Percentiles rank a stretch among this genome's conserved stretches.
Conservation (phyloP, 1,140 invertebrate genomes). For the Drosophila nasuta region DNA sequence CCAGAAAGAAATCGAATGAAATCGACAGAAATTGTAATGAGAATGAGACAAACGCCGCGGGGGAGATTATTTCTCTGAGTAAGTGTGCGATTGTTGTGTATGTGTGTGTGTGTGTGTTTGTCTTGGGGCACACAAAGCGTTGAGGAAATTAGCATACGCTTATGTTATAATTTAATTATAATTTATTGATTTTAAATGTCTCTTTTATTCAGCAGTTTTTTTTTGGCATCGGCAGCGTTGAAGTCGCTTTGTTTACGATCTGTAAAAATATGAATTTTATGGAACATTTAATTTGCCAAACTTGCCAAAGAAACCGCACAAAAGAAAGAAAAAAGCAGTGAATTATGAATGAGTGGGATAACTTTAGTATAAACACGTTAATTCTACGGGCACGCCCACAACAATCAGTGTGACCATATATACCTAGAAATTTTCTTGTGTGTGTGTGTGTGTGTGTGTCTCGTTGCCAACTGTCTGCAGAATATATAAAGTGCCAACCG, state of each 20-base stretch:
- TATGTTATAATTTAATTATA: conserved; percentile 83
- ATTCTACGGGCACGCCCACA: conserved; percentile 16
- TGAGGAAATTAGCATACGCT: conserved; percentile 73
- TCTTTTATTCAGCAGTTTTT: conserved; percentile 56
- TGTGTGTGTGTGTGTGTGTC: background rate
- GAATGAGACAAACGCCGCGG: conserved; percentile 68
- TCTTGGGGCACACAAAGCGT: conserved; percentile 20
- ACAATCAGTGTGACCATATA: conserved; percentile 58
- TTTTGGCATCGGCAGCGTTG: conserved; percentile 67
- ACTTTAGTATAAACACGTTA: conserved; percentile 22
- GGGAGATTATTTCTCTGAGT: conserved; percentile 36
- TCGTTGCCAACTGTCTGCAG: conserved; percentile 63
- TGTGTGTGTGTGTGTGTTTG: conserved; percentile 1
- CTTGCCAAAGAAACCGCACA: conserved; percentile 18
- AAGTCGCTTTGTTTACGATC: conserved; percentile 78
- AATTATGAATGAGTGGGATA: conserved; percentile 46
- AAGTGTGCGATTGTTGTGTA: background rate
- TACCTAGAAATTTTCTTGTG: conserved; percentile 10
- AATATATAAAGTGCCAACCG: conserved; percentile 84
- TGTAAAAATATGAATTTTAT: conserved; percentile 81
- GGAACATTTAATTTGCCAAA: conserved; percentile 72
- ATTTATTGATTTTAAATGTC: conserved; percentile 79
- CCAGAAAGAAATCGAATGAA: conserved; percentile 42
- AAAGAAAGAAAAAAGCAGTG: conserved; percentile 20
- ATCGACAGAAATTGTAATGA: conserved; percentile 50